These are phyloP conservation scores for Gobiocypris rarus DNA, from an alignment of 2,113 vertebrate genomes.

Conservation along the genomic window DNA sequence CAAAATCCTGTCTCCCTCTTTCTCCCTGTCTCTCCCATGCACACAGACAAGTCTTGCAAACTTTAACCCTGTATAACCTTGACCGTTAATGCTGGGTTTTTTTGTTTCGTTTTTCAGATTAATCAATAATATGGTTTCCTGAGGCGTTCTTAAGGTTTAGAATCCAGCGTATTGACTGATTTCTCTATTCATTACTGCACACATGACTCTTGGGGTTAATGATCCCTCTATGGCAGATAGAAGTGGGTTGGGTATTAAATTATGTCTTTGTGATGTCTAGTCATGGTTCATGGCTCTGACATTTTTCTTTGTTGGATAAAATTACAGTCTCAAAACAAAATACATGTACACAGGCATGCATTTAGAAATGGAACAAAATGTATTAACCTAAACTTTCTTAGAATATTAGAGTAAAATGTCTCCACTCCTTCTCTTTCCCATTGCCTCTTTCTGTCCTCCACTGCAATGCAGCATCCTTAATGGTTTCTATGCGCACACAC, in stretches of 20 bases:
- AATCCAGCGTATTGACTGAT: conserved; percentile 29
- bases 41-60: conserved; percentile 41
- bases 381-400: not conserved
- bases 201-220: conserved; percentile 37
- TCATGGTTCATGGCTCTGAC: not conserved
- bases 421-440: not conserved
- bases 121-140: conserved; percentile 46
- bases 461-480: conserved; percentile 52
- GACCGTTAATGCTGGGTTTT: not conserved
- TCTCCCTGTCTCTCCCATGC: not conserved
- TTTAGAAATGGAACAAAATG: not conserved
- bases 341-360: not conserved
- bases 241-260: conserved; percentile 11
- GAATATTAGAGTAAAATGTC: not conserved
- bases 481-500: not conserved
- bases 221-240: not conserved
- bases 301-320: not conserved
- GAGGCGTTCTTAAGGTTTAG: conserved; percentile 9
- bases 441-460: conserved; percentile 15
- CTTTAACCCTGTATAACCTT: conserved; percentile 45
- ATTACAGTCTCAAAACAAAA: not conserved
- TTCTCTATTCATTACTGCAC: conserved; percentile 3
- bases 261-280: conserved; percentile 11
- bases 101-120: not conserved
- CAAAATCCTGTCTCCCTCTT: not conserved